Conservation (phyloP, 2,797 vertebrate genomes). For the Eidolon dupreanum region DNA sequence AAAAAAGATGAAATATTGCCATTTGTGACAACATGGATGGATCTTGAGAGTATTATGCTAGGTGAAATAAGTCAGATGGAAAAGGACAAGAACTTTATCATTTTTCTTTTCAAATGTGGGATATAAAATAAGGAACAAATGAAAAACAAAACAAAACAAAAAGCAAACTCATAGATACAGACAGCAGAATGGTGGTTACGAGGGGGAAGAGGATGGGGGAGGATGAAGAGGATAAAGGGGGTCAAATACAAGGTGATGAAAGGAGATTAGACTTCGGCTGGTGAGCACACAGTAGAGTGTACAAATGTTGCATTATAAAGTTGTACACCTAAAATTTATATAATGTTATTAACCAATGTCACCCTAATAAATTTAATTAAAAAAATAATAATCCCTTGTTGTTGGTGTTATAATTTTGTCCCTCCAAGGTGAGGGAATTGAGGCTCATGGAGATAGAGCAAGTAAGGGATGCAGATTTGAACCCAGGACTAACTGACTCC, state of each 20-base stretch:
- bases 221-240: background rate
- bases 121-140: background rate
- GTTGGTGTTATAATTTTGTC: background rate
- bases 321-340: background rate
- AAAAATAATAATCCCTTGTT: background rate
- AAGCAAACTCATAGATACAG: background rate
- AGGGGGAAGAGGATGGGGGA: too few species aligned
- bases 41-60: background rate
- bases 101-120: background rate
- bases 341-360: too few species aligned
- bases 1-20: background rate
- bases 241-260: background rate
- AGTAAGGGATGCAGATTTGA: background rate
- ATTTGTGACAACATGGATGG: background rate
- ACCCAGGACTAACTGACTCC: background rate
- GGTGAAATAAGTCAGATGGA: background rate
- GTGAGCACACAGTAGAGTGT: background rate
- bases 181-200: background rate
- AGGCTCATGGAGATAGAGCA: background rate
- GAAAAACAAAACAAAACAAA: background rate
- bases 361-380: background rate
- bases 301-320: background rate
- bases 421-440: background rate
- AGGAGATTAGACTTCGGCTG: background rate
- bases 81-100: background rate